These are phyloP conservation scores for Hoplodrina blanda DNA, from an alignment of 2,888 invertebrate genomes.

Conservation along the genomic window DNA sequence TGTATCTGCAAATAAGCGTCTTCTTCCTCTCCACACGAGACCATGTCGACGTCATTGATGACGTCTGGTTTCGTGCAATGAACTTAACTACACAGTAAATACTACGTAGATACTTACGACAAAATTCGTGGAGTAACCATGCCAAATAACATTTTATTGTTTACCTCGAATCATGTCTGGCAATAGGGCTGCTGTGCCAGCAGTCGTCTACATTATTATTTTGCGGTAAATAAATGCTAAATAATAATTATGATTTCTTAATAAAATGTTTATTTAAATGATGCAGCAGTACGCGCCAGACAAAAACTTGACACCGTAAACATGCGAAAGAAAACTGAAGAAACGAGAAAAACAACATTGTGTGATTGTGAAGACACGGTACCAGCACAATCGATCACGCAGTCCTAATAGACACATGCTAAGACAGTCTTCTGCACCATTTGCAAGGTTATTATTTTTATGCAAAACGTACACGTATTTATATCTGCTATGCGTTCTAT, in stretches of 20 bases:
- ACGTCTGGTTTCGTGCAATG: conserved; percentile 43
- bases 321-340: not conserved
- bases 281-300: not conserved
- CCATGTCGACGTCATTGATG: conserved; percentile 35
- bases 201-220: not conserved
- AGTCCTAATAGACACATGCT: conserved; percentile 18
- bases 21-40: conserved; percentile 27
- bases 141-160: conserved; percentile 11
- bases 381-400: conserved; percentile 10
- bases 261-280: too few relatives aligned
- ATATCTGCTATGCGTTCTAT: conserved; percentile 74
- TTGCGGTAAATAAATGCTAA: too few relatives aligned
- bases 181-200: not conserved
- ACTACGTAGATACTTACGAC: conserved; percentile 30
- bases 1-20: conserved; percentile 11
- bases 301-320: not conserved
- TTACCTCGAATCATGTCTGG: conserved; percentile 9
- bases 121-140: conserved; percentile 26
- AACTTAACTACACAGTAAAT: conserved; percentile 15
- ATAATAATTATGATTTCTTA: too few relatives aligned
- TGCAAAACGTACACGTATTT: conserved; percentile 49
- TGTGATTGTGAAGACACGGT: conserved; percentile 4
- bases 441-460: conserved; percentile 51
- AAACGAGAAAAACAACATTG: not conserved
- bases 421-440: conserved; percentile 42